Evolutionary conservation across 2,113 vertebrate genomes (phyloP), one percentile per base, ranked within the genome.

Genomic region (Chionis minor): DNA sequence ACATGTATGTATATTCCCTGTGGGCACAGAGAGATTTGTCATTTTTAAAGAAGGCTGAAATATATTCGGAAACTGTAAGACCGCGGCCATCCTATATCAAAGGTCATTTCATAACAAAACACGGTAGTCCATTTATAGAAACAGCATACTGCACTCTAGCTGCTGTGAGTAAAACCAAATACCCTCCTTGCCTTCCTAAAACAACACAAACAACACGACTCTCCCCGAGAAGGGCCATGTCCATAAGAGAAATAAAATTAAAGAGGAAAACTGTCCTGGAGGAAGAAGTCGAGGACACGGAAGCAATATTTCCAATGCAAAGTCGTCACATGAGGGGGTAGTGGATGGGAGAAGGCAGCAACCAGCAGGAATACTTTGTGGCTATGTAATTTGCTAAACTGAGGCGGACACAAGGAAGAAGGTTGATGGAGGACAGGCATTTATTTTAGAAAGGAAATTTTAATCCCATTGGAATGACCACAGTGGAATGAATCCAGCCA

Each of bases 81-180:
- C 96, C 74, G 9, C 33, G 47, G 94, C 92, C 95, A 92, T 94
- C 89, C 96, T 98, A 84, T 94, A 96, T 97, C 97, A 98, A 98
- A 98, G 92, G 83, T 44, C 7, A 9, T 97, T 98, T 98, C 92
- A 96, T 97, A 98, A 98, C 96, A 97, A 98, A 98, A 97, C 88
- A 82, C 82, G 75, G 88, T 82, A 95, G 73, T 93, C 95, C 97
- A 98, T 97, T 98, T 98, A 96, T 97, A 97, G 97, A 97, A 98
- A 97, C 82, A 96, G 88, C 88, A 28, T 83, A 83, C 91, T 97
- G 84, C 82, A 85, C 59, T 96, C 73, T 81, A 93, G 81, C 84
- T 95, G 94, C 95, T 95, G 88, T 92, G 82, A 86, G 88, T 95
- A 97, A 97, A 97, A 93, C 63, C 90, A 97, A 98, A 97, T 90